Evolutionary conservation across 2,888 invertebrate species (phyloP).

Genomic region (Cepaea hortensis): DNA sequence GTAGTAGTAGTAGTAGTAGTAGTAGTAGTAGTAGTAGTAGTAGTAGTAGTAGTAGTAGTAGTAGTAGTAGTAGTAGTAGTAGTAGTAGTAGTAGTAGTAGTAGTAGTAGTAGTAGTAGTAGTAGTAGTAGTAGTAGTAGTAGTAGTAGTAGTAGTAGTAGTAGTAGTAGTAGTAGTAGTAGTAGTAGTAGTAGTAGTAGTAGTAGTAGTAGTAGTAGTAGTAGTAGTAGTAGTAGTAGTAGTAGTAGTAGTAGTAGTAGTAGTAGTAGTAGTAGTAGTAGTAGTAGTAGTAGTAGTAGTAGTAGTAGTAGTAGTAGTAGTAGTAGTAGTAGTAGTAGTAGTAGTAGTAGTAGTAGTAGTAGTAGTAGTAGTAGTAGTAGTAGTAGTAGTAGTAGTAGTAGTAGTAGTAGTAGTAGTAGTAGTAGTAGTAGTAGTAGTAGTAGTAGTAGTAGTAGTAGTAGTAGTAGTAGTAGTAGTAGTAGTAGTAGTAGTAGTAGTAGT

Average conservation of each 20-base stretch:
- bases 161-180: no score
- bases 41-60: neutral
- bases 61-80: neutral
- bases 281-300: conserved; percentile 19
- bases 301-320: conserved; percentile 19
- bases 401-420: neutral
- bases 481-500: no score
- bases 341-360: neutral
- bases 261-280: conserved; percentile 19
- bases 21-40: conserved; percentile 14
- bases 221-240: neutral
- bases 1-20: no score
- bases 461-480: no score
- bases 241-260: conserved; percentile 8
- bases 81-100: no score
- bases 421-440: no score
- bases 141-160: no score
- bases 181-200: conserved; percentile 8
- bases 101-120: no score
- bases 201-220: neutral
- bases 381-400: no score
- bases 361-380: no score
- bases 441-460: neutral
- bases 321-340: conserved; percentile 19
- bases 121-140: no score